phyloP scores from a whole-genome alignment of 30 jellyfish, hydroid and myxozoan species.

The Aurelia sp. region DNA sequence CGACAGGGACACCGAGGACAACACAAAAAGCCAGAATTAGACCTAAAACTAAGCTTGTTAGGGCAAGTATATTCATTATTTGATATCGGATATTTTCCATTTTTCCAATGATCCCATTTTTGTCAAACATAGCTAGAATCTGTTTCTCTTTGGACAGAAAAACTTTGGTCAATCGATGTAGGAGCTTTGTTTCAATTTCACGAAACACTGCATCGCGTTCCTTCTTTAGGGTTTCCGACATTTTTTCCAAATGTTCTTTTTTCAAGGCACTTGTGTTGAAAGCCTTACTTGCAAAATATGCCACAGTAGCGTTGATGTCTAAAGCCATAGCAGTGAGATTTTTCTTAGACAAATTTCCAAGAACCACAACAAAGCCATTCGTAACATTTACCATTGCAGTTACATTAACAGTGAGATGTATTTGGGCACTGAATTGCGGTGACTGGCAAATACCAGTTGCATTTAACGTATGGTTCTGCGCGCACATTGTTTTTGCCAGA shows the following conservation, averaged over 20 bases:
- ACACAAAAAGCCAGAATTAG: background rate
- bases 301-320: background rate
- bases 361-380: background rate
- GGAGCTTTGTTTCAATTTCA: constrained; percentile 4
- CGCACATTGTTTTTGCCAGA: constrained; percentile 1
- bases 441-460: constrained; percentile 51
- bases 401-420: background rate
- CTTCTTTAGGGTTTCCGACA: background rate
- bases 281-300: background rate
- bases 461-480: background rate
- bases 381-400: constrained; percentile 8
- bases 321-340: constrained; percentile 20
- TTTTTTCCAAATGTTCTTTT: constrained; percentile 12
- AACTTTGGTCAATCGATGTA: background rate
- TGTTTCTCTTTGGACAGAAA: constrained; percentile 11
- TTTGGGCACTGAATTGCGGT: constrained; percentile 3
- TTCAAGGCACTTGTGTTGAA: background rate
- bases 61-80: background rate
- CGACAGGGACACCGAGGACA: constrained; percentile 26
- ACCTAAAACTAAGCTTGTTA: constrained; percentile 7
- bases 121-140: constrained; percentile 14
- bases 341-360: constrained; percentile 2
- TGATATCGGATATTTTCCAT: background rate
- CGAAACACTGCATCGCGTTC: constrained; percentile 16
- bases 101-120: constrained; percentile 13